Percentiles rank a stretch among this genome's conserved stretches.
Evolutionary conservation across 2,113 vertebrate genomes (phyloP).

Genomic region (Trinectes maculatus): DNA sequence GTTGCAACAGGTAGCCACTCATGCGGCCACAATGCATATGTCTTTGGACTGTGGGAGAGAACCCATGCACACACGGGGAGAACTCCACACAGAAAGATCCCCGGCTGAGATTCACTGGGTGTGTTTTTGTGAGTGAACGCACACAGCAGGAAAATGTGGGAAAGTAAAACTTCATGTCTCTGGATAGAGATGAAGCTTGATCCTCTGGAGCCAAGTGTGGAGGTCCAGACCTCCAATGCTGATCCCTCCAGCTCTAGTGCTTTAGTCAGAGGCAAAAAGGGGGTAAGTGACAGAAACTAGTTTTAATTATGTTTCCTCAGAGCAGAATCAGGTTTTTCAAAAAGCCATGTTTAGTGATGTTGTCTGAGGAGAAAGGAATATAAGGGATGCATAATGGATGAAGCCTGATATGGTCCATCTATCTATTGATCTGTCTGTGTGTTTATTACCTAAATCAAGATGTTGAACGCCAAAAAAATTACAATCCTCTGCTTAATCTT

Average conservation of each 20-base stretch:
- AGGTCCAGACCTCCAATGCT: slow-evolving; percentile 53
- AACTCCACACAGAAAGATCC: no score
- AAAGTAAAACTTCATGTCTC: slow-evolving; percentile 58
- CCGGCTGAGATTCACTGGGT: no score
- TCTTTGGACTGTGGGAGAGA: no score
- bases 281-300: slow-evolving; percentile 21
- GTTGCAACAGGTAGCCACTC: no score
- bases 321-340: slow-evolving; percentile 23
- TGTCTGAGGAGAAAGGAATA: background rate
- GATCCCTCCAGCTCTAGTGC: slow-evolving; percentile 52
- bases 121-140: slow-evolving; percentile 31
- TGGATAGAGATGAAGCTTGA: slow-evolving; percentile 56
- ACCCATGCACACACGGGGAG: no score
- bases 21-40: no score
- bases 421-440: no score
- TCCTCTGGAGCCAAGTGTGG: slow-evolving; percentile 59
- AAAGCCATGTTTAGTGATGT: background rate
- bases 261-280: slow-evolving; percentile 39
- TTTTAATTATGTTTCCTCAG: slow-evolving; percentile 26
- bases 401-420: no score
- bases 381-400: background rate
- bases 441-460: no score
- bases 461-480: no score
- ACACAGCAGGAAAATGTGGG: slow-evolving; percentile 54
- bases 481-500: background rate